A percentile compares a stretch with the other conserved stretches of the same genome.
These are phyloP conservation scores for Sternarchorhynchus goeldii DNA, from an alignment of 2,797 vertebrate genomes.

Conservation along the genomic window DNA sequence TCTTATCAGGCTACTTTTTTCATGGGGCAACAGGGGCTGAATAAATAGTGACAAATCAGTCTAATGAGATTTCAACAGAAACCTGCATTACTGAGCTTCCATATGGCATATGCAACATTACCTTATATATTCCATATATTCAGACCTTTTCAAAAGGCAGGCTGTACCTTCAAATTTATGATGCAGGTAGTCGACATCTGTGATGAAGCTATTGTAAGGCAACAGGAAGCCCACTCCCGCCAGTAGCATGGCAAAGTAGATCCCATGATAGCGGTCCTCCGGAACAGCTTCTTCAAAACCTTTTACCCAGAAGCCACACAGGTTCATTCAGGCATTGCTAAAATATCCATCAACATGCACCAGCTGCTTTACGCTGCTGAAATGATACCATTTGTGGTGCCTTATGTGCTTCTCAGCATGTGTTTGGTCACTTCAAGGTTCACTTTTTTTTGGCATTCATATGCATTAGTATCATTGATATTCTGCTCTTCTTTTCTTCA, in stretches of 20 bases:
- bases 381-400: not conserved
- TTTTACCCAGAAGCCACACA: constrained; percentile 52
- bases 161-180: constrained; percentile 89
- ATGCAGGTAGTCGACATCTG: constrained; percentile 95
- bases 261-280: constrained; percentile 92
- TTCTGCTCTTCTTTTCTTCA: constrained; percentile 17
- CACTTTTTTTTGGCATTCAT: constrained; percentile 13
- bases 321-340: not conserved
- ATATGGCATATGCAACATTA: not conserved
- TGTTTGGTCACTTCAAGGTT: constrained; percentile 18
- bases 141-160: not conserved
- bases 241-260: constrained; percentile 97
- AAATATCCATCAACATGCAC: not conserved
- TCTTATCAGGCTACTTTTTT: constrained; percentile 8
- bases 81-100: not conserved
- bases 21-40: not conserved
- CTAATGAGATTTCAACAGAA: constrained; percentile 17
- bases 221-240: constrained; percentile 96
- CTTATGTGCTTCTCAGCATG: not conserved
- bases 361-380: not conserved
- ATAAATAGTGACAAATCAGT: not conserved
- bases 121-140: too few species aligned
- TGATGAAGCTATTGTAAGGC: constrained; percentile 98
- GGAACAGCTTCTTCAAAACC: constrained; percentile 84
- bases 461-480: constrained; percentile 38